Conservation (phyloP, 64 coral and sea anemone genomes). For the Catalaphyllia jardinei region DNA sequence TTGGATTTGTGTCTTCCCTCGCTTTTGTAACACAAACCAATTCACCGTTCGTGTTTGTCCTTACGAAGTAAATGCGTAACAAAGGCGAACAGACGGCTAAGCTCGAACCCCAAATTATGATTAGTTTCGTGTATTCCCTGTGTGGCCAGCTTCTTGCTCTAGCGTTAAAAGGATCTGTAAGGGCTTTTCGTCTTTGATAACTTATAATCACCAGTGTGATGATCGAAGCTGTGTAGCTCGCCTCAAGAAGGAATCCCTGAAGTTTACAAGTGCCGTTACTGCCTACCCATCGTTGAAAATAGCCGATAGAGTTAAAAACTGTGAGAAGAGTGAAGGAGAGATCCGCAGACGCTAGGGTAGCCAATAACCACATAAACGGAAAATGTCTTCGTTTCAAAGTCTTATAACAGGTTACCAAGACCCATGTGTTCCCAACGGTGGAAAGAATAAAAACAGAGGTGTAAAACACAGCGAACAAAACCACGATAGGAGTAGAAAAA, state of each 20-base stretch:
- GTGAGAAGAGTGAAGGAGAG: slow-evolving; percentile 23
- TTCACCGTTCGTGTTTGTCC: background rate
- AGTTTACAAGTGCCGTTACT: slow-evolving; percentile 33
- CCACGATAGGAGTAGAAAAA: background rate
- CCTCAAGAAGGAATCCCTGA: slow-evolving; percentile 46
- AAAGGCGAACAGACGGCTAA: background rate
- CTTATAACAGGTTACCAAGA: slow-evolving; percentile 20
- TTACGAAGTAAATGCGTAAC: background rate
- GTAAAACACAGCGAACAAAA: background rate
- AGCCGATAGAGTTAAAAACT: slow-evolving; percentile 14
- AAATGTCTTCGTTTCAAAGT: background rate
- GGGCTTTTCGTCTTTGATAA: slow-evolving; percentile 6
- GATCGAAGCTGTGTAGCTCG: slow-evolving; percentile 39
- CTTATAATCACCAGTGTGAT: slow-evolving; percentile 38
- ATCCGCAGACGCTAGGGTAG: slow-evolving; percentile 52
- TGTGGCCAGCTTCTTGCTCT: background rate
- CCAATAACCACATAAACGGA: slow-evolving; percentile 23
- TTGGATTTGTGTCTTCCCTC: background rate
- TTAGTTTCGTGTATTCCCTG: background rate
- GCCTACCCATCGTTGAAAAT: slow-evolving; percentile 4
- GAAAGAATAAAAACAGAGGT: background rate
- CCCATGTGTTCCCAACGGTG: slow-evolving; percentile 32
- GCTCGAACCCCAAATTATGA: background rate
- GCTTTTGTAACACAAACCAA: background rate
- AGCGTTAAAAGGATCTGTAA: background rate